Base-by-base conservation (phyloP, 2,797 vertebrate genomes). In the Astyanax mexicanus region DNA sequence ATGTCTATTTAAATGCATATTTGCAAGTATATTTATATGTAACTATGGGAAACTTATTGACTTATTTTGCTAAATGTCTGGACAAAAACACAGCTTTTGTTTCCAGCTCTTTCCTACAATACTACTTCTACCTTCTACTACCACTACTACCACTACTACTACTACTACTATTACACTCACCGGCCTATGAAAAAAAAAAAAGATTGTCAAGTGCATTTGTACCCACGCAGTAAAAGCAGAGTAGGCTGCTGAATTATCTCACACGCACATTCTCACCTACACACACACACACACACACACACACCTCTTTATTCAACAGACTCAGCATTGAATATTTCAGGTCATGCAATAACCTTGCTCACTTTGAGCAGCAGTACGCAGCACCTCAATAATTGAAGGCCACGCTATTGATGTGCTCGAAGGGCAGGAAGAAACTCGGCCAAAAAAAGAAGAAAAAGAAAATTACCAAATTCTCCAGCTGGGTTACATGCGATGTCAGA, bases 311-410 rank as follows among this genome's bases (percentile, higher is more conserved):
- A 67, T 64, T 68, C 25, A 42, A 35, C 51, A 64, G 49, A 69
- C 40, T 75, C 17, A 58, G 57, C 27, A 76, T 62, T 54, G 60
- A 72, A 62, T 64, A 70, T 52, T 57, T 72, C 62, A 64, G 74
- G 62, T 75, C 67, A 61, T 21, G 23, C 67, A 69, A 40, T 47
- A 78, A 66, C 69, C 61, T 71, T 75, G 57, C 60, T 77, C 52
- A 57, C 52, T 81, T 75, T 64, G 60, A 68, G 69, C 68, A 51
- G 58, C 27, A 19, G 35, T 9, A 65, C 12, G 17, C 6, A 21
- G 40, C 52, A 62, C 67, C 52, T 82, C 66, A 77, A 82, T 82
- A 74, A 80, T 69, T 79, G 73, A 82, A 65, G 58, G 64, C 76
- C 68, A 42, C 35, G 11, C 57, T 78, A 79, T 74, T 79, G 75